Percentiles rank a stretch among this genome's conserved stretches.
These are phyloP conservation scores for Limnephilus rhombicus DNA, from an alignment of 2,888 invertebrate genomes.

Conservation along the genomic window DNA sequence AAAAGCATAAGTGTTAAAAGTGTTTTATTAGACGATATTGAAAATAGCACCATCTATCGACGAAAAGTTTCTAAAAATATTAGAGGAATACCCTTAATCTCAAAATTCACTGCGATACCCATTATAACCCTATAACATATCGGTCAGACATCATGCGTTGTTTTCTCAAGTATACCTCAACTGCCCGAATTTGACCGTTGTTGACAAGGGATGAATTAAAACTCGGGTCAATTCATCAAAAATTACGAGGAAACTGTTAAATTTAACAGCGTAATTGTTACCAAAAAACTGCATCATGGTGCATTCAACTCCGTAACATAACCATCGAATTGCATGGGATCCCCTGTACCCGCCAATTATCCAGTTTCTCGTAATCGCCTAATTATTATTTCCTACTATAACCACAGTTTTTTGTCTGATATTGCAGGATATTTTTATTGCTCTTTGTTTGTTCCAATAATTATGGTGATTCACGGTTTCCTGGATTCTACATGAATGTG, in stretches of 20 bases:
- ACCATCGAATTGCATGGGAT: neutral
- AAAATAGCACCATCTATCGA: too few species aligned
- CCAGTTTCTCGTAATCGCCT: neutral
- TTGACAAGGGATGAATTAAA: slow-evolving; percentile 10
- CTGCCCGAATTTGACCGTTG: neutral
- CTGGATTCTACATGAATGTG: neutral
- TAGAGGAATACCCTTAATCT: too few species aligned
- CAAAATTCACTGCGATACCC: too few species aligned
- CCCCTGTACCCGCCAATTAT: neutral
- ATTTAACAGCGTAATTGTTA: neutral
- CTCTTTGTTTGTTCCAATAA: neutral
- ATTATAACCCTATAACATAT: too few species aligned
- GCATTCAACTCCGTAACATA: neutral
- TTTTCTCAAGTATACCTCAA: neutral
- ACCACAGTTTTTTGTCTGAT: slow-evolving; percentile 1
- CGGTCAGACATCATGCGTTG: neutral
- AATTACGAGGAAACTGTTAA: slow-evolving; percentile 7
- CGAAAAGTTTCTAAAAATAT: too few species aligned
- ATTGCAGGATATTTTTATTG: neutral
- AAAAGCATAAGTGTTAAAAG: too few species aligned
- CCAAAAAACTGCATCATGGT: neutral
- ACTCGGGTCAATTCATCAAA: slow-evolving; percentile 7
- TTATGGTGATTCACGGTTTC: neutral
- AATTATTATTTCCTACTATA: neutral
- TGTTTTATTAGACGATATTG: too few species aligned